Conservation (phyloP, 1,140 invertebrate genomes). For the Trichonephila clavipes region DNA sequence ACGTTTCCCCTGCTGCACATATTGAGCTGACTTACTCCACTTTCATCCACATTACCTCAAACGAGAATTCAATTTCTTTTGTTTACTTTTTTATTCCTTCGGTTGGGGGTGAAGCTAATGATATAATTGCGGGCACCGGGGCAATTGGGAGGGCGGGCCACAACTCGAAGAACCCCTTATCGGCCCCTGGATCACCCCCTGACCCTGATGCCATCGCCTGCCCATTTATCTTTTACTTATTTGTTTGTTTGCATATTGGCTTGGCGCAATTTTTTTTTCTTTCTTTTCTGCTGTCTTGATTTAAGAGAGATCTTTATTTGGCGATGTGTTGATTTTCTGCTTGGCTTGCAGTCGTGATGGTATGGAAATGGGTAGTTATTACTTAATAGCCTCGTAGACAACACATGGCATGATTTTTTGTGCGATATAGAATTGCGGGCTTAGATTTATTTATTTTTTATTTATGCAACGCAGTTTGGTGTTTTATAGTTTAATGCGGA, state of each 20-base stretch:
- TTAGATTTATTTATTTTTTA: neutral
- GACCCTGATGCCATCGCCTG: constrained; percentile 36
- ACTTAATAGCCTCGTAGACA: neutral
- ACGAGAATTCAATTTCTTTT: constrained; percentile 65
- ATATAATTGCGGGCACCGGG: constrained; percentile 71
- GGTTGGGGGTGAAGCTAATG: constrained; percentile 44
- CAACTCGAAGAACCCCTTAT: constrained; percentile 42
- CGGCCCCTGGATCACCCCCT: constrained; percentile 20
- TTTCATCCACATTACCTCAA: neutral
- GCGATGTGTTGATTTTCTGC: constrained; percentile 38
- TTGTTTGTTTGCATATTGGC: constrained; percentile 51
- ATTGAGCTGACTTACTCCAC: neutral
- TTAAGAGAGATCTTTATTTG: constrained; percentile 51
- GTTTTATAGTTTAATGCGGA: too few relatives aligned
- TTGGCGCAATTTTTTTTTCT: neutral
- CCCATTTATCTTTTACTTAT: constrained; percentile 61
- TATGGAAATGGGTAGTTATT: constrained; percentile 26
- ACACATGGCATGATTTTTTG: neutral
- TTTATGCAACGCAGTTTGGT: neutral
- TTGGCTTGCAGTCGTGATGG: neutral
- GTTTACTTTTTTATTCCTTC: constrained; percentile 43
- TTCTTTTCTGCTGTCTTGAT: neutral
- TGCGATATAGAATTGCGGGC: neutral
- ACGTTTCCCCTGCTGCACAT: too few relatives aligned
- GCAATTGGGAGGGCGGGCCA: constrained; percentile 64